Conservation (phyloP, 2,113 vertebrate genomes). For the Australoheros scitulus region DNA sequence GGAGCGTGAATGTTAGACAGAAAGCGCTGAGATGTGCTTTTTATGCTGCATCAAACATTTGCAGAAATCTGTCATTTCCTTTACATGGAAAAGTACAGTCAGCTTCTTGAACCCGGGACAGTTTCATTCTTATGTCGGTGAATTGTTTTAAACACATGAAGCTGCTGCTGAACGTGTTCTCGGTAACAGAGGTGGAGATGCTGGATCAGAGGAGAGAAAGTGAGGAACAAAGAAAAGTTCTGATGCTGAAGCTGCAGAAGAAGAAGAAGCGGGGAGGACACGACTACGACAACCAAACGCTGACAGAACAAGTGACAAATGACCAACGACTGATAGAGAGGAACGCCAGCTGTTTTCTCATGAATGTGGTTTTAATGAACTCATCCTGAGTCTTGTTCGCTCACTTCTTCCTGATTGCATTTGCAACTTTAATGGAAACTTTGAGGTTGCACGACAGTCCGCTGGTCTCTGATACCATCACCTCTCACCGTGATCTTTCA, state of each 20-base stretch:
- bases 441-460: accelerated
- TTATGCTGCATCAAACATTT: no score
- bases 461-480: accelerated
- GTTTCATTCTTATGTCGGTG: not conserved
- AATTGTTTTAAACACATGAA: no score
- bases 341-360: no score
- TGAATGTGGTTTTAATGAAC: not conserved
- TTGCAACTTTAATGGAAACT: not conserved
- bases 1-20: no score
- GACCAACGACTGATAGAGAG: not conserved
- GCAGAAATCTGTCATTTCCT: no score
- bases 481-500: not conserved
- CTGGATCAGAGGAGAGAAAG: not conserved
- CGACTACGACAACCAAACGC: no score
- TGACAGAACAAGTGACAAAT: not conserved
- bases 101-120: not conserved
- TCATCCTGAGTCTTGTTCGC: accelerated
- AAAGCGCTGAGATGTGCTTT: no score
- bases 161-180: no score
- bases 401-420: not conserved
- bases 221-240: no score
- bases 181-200: not conserved
- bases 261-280: no score
- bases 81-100: not conserved
- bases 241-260: no score